Base-by-base conservation (phyloP, 2,113 vertebrate genomes). In the Embiotoca jacksoni region DNA sequence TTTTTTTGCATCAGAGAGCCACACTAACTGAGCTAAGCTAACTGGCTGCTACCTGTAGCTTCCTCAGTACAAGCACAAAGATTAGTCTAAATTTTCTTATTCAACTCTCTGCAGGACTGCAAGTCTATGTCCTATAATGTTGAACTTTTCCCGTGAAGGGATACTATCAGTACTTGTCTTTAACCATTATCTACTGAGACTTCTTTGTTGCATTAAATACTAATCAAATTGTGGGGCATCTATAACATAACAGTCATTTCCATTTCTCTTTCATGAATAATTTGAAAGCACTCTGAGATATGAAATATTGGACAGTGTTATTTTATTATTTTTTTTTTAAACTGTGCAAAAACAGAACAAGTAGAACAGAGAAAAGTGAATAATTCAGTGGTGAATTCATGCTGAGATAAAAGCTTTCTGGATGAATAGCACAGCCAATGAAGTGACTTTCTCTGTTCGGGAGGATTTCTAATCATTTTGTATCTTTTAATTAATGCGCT, bases 401-500 rank as follows among this genome's bases (percentile, higher is more conserved):
- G 39, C 50, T 60, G 62, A 64, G 74, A 82, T 85, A 83, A 79
- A 59, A 33, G 79, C 73, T 80, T 67, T 78, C 70, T 75, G 64
- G 67, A 52, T 69, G 65, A 77, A 55, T 33, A 66, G 67, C 60
- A 41, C 6, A 16, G 59, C 37, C 67, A 66, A 5, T 78, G 49
- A 64, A 66, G 33, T 62, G 10, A 65, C 66, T 73, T 80, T 80
- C 50, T 78, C 16, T 72, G 44, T 74, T 74, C 47, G 54, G 41
- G 5, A 7, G 66, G 47, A 62, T 62, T 75, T 65, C 8, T 13
- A 65, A 58, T 56, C 60, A 53, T 70, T 81, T 55, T 49, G 32
- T 68, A 70, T 23, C 50, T 79, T 86, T 83, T 86, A 76, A 82
- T 79, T 66, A 73, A 75, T 66, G 66, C 63, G 53, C 69, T 64